Base-by-base conservation (phyloP, 2,113 vertebrate species). In the Coracopsis vasa region DNA sequence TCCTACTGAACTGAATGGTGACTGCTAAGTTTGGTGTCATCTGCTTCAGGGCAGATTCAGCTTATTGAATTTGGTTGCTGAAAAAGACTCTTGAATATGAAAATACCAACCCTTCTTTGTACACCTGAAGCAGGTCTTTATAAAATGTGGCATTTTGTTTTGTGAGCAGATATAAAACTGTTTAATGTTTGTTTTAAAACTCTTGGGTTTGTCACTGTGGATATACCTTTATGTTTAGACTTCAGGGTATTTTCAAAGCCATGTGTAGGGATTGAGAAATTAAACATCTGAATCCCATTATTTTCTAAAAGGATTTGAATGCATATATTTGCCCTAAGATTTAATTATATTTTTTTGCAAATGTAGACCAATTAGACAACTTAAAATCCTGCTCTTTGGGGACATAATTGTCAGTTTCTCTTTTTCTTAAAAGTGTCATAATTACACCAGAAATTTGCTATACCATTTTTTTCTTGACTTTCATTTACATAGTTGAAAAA, bases 261-360 rank as follows among this genome's bases (percentile, higher is more conserved):
- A 23, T 79, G 33, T 88, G 73, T 88, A 67, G 81, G 41, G 96
- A 50, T 33, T 87, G 37, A 87, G 70, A 90, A 86, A 92, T 94
- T 85, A 77, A 85, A 75, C 65, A 65, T 86, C n/a, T 89, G 71
- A 94, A 96, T 96, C 41, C 35, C n/a, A 64, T 81, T 94, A 65
- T 92, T 88, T 92, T 73, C 64, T 93, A 94, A 80, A n/a, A 91
- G 86, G 31, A 89, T 84, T 81, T 95, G 89, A 92, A 71, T 79
- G 51, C 60, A 80, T 90, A 65, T 87, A 82, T 91, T 87, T 91
- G 69, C 78, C 74, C 28, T 66, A 87, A 92, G 82, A 96, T 95
- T 94, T 96, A 87, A 95, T 97, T 94, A 94, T 72, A 75, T 29
- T 72, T 90, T 53, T 74, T 90, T 92, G 53, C 86, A 92, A 78